Evolutionary conservation across 2,888 invertebrate species (phyloP).

Genomic region (Diarsia rubi): DNA sequence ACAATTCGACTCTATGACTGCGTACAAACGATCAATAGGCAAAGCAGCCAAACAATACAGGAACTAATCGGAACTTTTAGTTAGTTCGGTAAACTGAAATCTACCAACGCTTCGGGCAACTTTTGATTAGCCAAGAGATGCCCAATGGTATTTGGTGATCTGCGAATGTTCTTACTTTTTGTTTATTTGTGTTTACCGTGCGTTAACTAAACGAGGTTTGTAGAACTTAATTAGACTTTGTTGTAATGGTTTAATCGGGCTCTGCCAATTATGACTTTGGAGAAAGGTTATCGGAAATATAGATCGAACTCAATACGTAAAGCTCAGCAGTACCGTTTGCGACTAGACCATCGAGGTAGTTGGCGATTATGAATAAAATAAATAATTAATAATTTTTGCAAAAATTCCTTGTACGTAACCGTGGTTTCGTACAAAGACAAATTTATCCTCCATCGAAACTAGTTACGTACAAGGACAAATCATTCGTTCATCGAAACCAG

Average conservation of each 20-base stretch:
- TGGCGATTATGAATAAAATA: background rate
- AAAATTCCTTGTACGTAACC: too few relatives aligned
- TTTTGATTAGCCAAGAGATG: constrained; percentile 79
- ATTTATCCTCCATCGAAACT: too few relatives aligned
- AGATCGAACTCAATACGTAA: background rate
- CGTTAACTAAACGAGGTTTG: constrained; percentile 74
- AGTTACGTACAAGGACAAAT: too few relatives aligned
- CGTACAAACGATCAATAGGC: constrained; percentile 62
- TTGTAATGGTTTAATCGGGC: constrained; percentile 65
- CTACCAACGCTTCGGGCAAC: constrained; percentile 72
- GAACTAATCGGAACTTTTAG: constrained; percentile 80
- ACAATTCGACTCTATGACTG: constrained; percentile 48
- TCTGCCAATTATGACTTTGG: constrained; percentile 23
- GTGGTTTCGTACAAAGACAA: too few relatives aligned
- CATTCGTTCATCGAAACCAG: too few relatives aligned
- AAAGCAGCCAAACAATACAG: constrained; percentile 73
- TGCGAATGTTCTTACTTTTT: constrained; percentile 71
- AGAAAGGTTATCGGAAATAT: background rate
- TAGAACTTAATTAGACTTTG: constrained; percentile 73
- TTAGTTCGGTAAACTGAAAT: constrained; percentile 75
- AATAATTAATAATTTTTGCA: too few relatives aligned
- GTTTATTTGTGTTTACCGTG: constrained; percentile 70
- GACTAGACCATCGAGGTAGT: background rate
- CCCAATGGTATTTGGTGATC: constrained; percentile 65
- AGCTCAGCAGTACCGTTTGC: background rate